Conservation (phyloP, 2,113 vertebrate genomes). For the Cranoglanis bouderius region DNA sequence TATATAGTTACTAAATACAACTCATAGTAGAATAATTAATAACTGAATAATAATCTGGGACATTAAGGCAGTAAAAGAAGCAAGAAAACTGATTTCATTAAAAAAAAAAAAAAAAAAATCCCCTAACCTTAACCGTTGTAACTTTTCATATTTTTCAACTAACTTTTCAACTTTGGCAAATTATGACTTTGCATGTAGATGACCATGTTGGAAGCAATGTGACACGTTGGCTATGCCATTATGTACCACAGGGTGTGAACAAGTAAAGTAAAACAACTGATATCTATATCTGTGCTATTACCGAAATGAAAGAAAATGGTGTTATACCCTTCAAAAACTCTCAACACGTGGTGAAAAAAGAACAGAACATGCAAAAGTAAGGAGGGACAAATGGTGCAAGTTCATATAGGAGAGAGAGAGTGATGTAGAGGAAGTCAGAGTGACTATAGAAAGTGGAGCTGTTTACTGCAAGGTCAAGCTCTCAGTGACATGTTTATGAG, state of each 20-base stretch:
- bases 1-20: background rate
- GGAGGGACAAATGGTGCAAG: background rate
- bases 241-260: background rate
- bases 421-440: conserved; percentile 36
- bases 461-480: conserved; percentile 80
- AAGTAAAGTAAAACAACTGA: background rate
- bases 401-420: background rate
- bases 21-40: background rate
- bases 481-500: conserved; percentile 71
- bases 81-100: no score
- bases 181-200: no score
- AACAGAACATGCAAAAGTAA: background rate
- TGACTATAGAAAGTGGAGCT: conserved; percentile 69
- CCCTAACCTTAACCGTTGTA: no score
- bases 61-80: background rate
- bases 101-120: no score
- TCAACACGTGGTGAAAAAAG: background rate
- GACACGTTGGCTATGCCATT: no score
- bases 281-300: background rate
- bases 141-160: no score
- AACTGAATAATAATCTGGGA: background rate
- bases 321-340: background rate
- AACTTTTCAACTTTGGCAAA: no score
- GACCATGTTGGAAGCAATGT: no score
- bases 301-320: background rate